A percentile compares a stretch with the other conserved stretches of the same genome.
Conservation (phyloP, 30 jellyfish, hydroid and myxozoan species). For the Pelagia noctiluca region DNA sequence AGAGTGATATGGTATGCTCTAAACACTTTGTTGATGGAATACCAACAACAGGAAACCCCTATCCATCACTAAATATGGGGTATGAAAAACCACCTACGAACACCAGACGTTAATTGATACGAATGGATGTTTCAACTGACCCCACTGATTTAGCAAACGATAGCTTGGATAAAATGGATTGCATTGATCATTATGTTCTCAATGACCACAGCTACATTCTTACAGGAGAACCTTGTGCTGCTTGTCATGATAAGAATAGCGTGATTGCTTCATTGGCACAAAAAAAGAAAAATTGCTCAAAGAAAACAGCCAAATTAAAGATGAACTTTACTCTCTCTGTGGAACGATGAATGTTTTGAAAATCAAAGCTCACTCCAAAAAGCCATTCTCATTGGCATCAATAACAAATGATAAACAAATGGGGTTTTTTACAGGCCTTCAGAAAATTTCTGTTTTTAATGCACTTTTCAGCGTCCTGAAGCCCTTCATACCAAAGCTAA, state of each 20-base stretch:
- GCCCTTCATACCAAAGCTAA: conserved; percentile 18
- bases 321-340: background rate
- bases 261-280: conserved; percentile 15
- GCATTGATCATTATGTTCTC: background rate
- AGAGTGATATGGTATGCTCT: conserved; percentile 34
- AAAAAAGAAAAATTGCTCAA: background rate
- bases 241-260: background rate
- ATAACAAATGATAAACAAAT: background rate
- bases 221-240: conserved; percentile 25
- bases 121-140: conserved; percentile 4
- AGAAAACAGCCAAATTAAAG: background rate
- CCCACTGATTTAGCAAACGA: conserved; percentile 7
- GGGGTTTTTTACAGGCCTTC: background rate
- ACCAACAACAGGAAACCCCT: conserved; percentile 7
- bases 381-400: conserved; percentile 16
- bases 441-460: no score
- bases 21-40: conserved; percentile 17
- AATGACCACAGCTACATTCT: conserved; percentile 3
- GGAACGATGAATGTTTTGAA: background rate
- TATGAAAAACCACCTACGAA: conserved; percentile 2
- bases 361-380: background rate
- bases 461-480: conserved; percentile 5
- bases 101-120: conserved; percentile 12
- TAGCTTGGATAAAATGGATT: background rate
- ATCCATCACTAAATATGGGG: background rate